Conservation (phyloP, 2,113 vertebrate species). For the Burhinus oedicnemus region DNA sequence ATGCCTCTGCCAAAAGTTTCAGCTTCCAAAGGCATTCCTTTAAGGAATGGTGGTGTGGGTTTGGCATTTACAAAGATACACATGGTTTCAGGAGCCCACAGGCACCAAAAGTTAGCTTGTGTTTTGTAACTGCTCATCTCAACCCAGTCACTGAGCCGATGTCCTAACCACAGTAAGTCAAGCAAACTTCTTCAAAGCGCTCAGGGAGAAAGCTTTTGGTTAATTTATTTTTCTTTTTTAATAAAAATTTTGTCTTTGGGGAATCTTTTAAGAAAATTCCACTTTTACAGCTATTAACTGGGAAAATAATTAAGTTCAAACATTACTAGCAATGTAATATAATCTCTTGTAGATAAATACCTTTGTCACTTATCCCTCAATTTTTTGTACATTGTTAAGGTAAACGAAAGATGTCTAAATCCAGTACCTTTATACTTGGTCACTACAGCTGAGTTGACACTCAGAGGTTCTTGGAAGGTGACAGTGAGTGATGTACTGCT, state of each 20-base stretch:
- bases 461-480: conserved; percentile 93
- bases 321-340: background rate
- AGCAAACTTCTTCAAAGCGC: conserved; percentile 48
- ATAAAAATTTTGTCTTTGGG: background rate
- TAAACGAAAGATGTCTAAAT: conserved; percentile 12
- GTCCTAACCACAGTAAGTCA: conserved; percentile 50
- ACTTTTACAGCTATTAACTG: background rate
- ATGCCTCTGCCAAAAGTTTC: conserved; percentile 53
- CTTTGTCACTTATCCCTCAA: background rate
- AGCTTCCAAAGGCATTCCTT: conserved; percentile 67
- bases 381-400: background rate
- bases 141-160: conserved; percentile 38
- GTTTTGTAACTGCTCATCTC: conserved; percentile 60
- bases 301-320: background rate
- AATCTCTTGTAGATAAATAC: background rate
- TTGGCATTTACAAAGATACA: conserved; percentile 56
- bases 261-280: background rate
- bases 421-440: conserved; percentile 94
- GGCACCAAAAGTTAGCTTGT: conserved; percentile 56
- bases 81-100: conserved; percentile 62
- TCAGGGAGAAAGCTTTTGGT: conserved; percentile 32
- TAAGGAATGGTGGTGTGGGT: conserved; percentile 57
- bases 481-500: conserved; percentile 90
- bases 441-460: conserved; percentile 90
- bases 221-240: conserved; percentile 4